These are phyloP conservation scores for Cyprinella venusta DNA, from an alignment of 2,797 vertebrate genomes.

Conservation along the genomic window DNA sequence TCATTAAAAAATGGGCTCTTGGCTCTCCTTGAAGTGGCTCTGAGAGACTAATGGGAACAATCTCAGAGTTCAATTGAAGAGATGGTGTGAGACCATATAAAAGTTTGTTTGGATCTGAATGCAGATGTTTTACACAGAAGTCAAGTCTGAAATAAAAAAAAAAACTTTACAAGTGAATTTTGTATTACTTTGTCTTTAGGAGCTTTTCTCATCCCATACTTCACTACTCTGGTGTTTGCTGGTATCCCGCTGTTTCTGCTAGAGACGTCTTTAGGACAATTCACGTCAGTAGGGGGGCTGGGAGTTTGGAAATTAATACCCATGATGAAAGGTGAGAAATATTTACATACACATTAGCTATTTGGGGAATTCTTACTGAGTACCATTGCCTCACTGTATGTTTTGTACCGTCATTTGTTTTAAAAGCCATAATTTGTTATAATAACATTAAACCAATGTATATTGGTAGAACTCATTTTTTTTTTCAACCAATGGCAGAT, in stretches of 20 bases:
- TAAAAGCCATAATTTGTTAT: neutral
- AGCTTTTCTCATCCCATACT: slow-evolving; percentile 92
- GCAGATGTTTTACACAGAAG: neutral
- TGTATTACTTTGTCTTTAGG: slow-evolving; percentile 69
- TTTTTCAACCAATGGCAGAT: neutral
- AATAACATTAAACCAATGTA: neutral
- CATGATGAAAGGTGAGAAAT: slow-evolving; percentile 92
- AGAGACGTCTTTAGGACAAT: slow-evolving; percentile 90
- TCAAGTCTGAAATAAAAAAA: neutral
- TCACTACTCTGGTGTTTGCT: slow-evolving; percentile 89
- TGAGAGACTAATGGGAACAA: neutral
- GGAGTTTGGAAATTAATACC: slow-evolving; percentile 92
- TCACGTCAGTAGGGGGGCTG: slow-evolving; percentile 86
- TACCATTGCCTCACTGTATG: neutral
- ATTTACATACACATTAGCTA: neutral
- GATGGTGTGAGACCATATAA: neutral
- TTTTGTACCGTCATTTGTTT: neutral
- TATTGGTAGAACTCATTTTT: neutral
- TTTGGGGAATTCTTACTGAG: neutral
- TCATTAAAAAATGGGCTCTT: no score
- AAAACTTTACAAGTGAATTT: neutral
- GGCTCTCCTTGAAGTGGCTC: neutral
- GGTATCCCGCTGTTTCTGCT: slow-evolving; percentile 91
- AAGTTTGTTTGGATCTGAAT: neutral
- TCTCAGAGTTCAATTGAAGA: neutral